Evolutionary conservation across 2,797 vertebrate species (phyloP).

Genomic region (Pogonophryne albipinna): DNA sequence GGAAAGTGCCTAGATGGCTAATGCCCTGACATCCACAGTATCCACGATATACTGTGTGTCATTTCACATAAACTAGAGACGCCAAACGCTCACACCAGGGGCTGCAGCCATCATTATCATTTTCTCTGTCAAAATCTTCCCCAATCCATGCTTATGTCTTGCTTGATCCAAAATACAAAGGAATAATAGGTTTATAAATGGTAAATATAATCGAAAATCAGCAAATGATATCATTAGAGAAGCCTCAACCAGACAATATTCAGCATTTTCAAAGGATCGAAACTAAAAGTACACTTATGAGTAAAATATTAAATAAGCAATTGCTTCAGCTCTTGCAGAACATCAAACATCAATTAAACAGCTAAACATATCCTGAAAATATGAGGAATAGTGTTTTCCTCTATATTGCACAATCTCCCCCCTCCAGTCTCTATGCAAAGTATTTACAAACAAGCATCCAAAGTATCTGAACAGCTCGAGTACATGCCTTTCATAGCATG

Average conservation of each 20-base stretch:
- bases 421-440: not conserved
- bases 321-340: too few species aligned
- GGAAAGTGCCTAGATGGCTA: slow-evolving; percentile 30
- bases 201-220: not conserved
- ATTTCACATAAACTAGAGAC: not conserved
- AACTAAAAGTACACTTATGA: too few species aligned
- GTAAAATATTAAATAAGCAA: too few species aligned
- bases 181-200: not conserved
- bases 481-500: slow-evolving; percentile 38
- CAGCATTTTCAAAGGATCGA: not conserved
- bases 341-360: too few species aligned
- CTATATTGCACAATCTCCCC: too few species aligned
- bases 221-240: not conserved
- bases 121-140: not conserved
- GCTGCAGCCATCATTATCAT: not conserved
- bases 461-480: slow-evolving; percentile 38
- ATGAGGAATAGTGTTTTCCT: too few species aligned
- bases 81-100: not conserved
- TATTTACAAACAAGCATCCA: slow-evolving; percentile 47
- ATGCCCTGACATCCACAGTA: slow-evolving; percentile 9
- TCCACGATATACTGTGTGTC: not conserved
- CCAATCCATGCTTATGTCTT: not conserved
- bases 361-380: too few species aligned
- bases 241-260: not conserved
- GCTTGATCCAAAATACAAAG: not conserved